phyloP scores from a whole-genome alignment of 2,113 vertebrate genomes.

The Otolemur garnettii region DNA sequence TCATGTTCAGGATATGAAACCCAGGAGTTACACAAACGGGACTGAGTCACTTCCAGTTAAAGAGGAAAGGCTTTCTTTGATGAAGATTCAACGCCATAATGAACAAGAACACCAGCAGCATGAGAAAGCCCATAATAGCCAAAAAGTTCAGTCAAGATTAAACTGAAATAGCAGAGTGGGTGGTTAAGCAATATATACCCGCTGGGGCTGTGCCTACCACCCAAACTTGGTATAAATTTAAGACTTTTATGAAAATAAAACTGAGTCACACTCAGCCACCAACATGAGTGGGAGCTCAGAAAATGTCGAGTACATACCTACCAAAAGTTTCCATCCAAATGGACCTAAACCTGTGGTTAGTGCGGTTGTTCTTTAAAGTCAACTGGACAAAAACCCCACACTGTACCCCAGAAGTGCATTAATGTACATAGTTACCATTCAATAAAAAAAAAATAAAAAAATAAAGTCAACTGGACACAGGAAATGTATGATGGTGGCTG shows the following conservation, averaged over 20 bases:
- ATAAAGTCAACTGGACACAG: not conserved
- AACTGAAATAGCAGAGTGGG: not conserved
- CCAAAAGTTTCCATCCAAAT: not conserved
- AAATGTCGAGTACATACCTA: not conserved
- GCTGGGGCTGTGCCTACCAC: not conserved
- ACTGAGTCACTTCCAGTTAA: not conserved
- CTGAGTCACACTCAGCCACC: not conserved
- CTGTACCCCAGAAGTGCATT: no score
- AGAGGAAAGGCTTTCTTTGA: constrained; percentile 32
- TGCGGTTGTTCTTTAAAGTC: not conserved
- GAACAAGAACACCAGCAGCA: not conserved
- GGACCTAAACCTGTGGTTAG: not conserved
- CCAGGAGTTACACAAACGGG: not conserved
- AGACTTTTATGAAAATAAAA: constrained; percentile 48
- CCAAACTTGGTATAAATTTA: not conserved
- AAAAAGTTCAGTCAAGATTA: not conserved
- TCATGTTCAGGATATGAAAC: constrained; percentile 45
- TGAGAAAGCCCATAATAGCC: not conserved
- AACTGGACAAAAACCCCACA: no score
- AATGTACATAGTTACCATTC: no score
- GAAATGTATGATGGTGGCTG: not conserved
- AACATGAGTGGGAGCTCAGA: not conserved
- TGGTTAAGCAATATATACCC: not conserved
- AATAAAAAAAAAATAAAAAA: no score
- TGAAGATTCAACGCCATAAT: not conserved